Conservation (phyloP, 2,113 vertebrate genomes). For the Proterorhinus semilunaris region DNA sequence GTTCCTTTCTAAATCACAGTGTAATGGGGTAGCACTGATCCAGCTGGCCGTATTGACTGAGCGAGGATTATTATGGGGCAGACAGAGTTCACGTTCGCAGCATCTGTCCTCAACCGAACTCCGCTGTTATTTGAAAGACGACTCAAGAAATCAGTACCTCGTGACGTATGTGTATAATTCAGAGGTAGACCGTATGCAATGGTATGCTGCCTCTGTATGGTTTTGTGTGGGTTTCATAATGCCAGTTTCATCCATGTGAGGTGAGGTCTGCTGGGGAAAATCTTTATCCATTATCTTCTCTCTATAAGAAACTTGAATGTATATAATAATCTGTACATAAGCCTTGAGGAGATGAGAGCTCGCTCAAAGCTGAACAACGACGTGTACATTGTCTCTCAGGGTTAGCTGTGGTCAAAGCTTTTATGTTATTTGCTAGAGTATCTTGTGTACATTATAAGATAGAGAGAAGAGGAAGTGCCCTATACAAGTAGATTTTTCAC, state of each 20-base stretch:
- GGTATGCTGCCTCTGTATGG: neutral
- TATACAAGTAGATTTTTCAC: neutral
- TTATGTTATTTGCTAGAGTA: neutral
- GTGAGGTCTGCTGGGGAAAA: neutral
- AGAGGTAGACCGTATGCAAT: neutral
- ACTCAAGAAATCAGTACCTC: neutral
- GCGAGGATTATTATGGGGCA: constrained; percentile 37
- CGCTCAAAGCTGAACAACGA: neutral
- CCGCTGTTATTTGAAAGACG: neutral
- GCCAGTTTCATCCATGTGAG: constrained; percentile 1
- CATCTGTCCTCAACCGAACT: constrained; percentile 32
- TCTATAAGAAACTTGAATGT: neutral
- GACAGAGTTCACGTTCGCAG: constrained; percentile 15
- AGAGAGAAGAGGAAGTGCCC: too few relatives aligned
- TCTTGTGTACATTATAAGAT: neutral
- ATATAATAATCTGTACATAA: neutral
- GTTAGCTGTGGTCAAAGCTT: neutral
- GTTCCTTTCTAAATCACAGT: constrained; percentile 5
- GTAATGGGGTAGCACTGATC: neutral
- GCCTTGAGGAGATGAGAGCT: neutral
- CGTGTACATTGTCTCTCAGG: neutral
- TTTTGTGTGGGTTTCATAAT: neutral
- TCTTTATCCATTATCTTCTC: neutral
- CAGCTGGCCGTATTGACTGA: constrained; percentile 20
- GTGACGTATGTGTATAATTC: neutral